Conservation (phyloP, 2,888 invertebrate genomes). For the Anodontia alba region DNA sequence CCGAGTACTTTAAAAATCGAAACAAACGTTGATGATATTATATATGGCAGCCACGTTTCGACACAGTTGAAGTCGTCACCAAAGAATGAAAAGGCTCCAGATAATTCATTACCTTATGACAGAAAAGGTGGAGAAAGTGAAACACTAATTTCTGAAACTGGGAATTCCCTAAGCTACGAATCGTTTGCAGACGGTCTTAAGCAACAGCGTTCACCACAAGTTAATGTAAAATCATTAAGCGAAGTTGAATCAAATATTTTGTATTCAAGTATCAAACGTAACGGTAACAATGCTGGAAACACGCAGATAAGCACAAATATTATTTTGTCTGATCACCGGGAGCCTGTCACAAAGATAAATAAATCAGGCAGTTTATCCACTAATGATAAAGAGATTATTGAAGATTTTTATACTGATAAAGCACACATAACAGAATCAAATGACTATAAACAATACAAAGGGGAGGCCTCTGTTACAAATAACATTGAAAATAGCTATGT, state of each 20-base stretch:
- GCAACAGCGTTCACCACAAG: not conserved
- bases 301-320: not conserved
- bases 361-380: not conserved
- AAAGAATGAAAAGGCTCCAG: not conserved
- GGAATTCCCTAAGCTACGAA: not conserved
- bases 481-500: conserved; percentile 5
- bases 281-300: not conserved
- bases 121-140: no score
- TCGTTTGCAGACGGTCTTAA: not conserved
- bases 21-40: conserved; percentile 43
- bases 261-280: not conserved
- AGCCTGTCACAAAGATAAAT: not conserved
- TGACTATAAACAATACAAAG: conserved; percentile 19
- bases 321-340: not conserved
- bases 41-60: not conserved
- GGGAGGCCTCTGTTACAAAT: conserved; percentile 17
- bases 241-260: not conserved
- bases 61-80: not conserved
- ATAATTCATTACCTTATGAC: not conserved
- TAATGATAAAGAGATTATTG: conserved; percentile 15
- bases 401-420: conserved; percentile 9
- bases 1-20: conserved; percentile 24
- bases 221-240: not conserved
- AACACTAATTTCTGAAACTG: not conserved
- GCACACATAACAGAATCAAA: conserved; percentile 19